Evolutionary conservation across 2,888 invertebrate species (phyloP), one percentile per base, ranked within the genome.

Genomic region (Stomorhina lunata): DNA sequence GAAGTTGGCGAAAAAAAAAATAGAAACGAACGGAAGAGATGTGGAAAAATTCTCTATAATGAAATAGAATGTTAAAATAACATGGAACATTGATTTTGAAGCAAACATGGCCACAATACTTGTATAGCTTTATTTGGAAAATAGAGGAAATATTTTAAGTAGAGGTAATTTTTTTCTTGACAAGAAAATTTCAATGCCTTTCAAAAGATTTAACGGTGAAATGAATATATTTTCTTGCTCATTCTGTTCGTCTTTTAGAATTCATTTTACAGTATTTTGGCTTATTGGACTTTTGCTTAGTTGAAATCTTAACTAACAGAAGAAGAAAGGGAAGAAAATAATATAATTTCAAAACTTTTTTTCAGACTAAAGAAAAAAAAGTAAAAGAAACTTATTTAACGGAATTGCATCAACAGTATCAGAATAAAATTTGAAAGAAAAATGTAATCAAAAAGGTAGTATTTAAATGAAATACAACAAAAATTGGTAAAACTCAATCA

Each of bases 111-210:
- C 12, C n/a, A 17, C 27, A 55, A 29, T 40, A 12, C n/a, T 48
- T 1, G 20, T 9, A 34, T 34, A 34, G 34, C n/a, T 32, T 22
- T 53, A 15, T 34, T 27, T 4, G 25, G 29, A 45, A 43, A 55
- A 37, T 4, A 37, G 6, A 3, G 37, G n/a, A 37, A 7, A 55
- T 15, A 27, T 22, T 55, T 43, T 27, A 37, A 63, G n/a, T n/a
- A n/a, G n/a, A 79, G 57, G 12, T 48, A 32, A 29, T 59, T 57
- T 55, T 65, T 66, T 65, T 43, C 7, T 10, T 48, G 22, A 25
- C 25, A 79, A 79, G 37, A 63, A 48, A n/a, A 48, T 45, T 65
- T 65, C 45, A 37, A 12, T 78, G 29, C 45, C 37, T 57, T 78
- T 55, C 27, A 25, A 34, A 15, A 63, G 34, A 78, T 57, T 65